Base-by-base conservation (phyloP, 2,888 invertebrate genomes). In the Chalcis sispes region DNA sequence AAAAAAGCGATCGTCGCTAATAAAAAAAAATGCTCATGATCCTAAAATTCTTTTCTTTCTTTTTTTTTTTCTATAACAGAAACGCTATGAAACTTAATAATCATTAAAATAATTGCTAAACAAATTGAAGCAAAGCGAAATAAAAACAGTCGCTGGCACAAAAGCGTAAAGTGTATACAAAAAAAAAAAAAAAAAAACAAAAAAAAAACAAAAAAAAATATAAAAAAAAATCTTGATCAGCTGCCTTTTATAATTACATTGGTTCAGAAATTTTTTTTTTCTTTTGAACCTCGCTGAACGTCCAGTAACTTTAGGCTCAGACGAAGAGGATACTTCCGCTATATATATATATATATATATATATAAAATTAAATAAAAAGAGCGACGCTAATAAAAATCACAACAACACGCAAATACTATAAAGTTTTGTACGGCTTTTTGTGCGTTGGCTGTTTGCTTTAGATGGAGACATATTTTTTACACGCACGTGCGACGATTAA, bases 391-490 rank as follows among this genome's bases (percentile, higher is more conserved):
- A 74, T 58, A 72, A 74, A 59, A 72, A 77, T 74, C 74, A 79
- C 74, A 79, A 79, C 74, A 79, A 72, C 64, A 69, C 69, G 62
- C 78, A 70, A 79, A 77, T 77, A 77, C 77, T 74, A 74, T 72
- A 23, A 62, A 77, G 67, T 72, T 77, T 77, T 74, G 73, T 71
- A 73, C 77, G 77, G 54, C 70, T 48, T 65, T 66, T 62, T 70
- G 73, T 77, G 66, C 71, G 67, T 56, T 71, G 72, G 67, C 62
- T 72, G 58, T 52, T 58, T 42, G 0, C 27, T 70, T 67, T 67
- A 50, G 66, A 62, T 66, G 54, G 74, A 10, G 67, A 72, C 56
- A 67, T 58, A 25, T 61, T 18, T 32, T 32, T 58, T 59, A 29
- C 58, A 71, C 74, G 74, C 67, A 74, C 70, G 69, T 58, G 70